These are phyloP conservation scores for Meteorus cinctellus DNA, from an alignment of 2,888 invertebrate species.

Conservation along the genomic window DNA sequence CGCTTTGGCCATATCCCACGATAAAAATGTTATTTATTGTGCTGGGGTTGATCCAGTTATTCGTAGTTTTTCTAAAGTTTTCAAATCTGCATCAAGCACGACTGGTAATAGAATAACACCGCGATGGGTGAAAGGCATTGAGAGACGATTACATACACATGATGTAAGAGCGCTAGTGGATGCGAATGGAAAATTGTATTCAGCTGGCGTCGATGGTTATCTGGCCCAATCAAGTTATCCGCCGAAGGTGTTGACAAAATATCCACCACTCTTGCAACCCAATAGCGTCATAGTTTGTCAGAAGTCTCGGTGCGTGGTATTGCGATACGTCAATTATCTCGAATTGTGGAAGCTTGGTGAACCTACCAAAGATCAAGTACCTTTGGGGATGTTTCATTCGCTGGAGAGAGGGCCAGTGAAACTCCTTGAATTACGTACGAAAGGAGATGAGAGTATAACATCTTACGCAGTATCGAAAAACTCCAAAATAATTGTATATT, in stretches of 20 bases:
- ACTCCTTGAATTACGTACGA: constrained; percentile 80
- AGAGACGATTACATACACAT: constrained; percentile 88
- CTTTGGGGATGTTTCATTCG: constrained; percentile 53
- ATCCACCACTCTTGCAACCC: constrained; percentile 82
- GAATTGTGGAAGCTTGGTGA: constrained; percentile 80
- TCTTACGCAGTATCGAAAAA: constrained; percentile 82
- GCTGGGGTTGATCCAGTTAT: constrained; percentile 90
- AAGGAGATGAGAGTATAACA: constrained; percentile 80
- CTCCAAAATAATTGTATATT: constrained; percentile 84
- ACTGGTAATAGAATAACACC: constrained; percentile 70
- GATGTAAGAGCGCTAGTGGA: constrained; percentile 86
- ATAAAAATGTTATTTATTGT: constrained; percentile 82
- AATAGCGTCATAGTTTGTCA: constrained; percentile 77
- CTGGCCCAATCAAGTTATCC: constrained; percentile 83
- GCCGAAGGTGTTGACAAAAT: constrained; percentile 80
- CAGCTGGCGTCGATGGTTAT: constrained; percentile 88
- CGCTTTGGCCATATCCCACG: constrained; percentile 81
- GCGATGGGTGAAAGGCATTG: constrained; percentile 89
- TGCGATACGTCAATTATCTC: constrained; percentile 77
- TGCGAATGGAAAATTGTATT: constrained; percentile 80
- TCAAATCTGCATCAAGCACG: constrained; percentile 72
- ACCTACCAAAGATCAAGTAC: constrained; percentile 60
- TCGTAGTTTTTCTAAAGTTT: constrained; percentile 82
- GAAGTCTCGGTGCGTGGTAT: constrained; percentile 76
- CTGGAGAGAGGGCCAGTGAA: constrained; percentile 77